phyloP scores from a whole-genome alignment of 2,797 vertebrate species.

The Ptychadena robeensis region DNA sequence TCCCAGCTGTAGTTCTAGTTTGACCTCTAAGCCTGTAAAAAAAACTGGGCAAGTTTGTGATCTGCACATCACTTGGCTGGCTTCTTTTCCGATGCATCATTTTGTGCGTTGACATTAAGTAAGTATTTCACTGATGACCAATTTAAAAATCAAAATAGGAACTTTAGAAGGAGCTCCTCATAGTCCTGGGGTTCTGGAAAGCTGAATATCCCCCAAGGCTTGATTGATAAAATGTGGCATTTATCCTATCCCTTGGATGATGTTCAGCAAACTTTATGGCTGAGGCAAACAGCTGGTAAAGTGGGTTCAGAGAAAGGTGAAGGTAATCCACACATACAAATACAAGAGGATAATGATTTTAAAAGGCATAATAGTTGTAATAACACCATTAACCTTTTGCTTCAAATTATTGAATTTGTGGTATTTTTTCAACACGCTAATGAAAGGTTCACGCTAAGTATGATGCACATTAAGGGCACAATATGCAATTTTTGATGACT shows the following conservation, averaged over 20 bases:
- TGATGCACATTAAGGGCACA: conserved; percentile 65
- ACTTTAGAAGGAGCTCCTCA: conserved; percentile 73
- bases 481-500: conserved; percentile 66
- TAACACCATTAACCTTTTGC: conserved; percentile 93
- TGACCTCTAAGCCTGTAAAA: neutral
- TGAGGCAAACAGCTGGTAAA: conserved; percentile 91
- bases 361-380: conserved; percentile 92
- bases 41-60: neutral
- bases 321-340: conserved; percentile 95
- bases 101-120: conserved; percentile 65
- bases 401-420: conserved; percentile 79
- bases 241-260: conserved; percentile 88
- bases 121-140: conserved; percentile 73
- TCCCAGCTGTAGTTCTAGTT: neutral
- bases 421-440: conserved; percentile 74
- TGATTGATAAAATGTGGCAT: conserved; percentile 93
- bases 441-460: conserved; percentile 74
- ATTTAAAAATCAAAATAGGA: conserved; percentile 77
- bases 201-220: conserved; percentile 88
- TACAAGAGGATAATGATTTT: conserved; percentile 92
- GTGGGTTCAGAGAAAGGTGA: conserved; percentile 98
- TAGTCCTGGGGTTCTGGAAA: conserved; percentile 77
- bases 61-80: conserved; percentile 5
- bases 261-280: conserved; percentile 94
- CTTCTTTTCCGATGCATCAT: conserved; percentile 50